Percentiles rank a stretch among this genome's conserved stretches.
Evolutionary conservation across 30 jellyfish, hydroid and myxozoan genomes (phyloP).

Genomic region (Sanderia malayensis): DNA sequence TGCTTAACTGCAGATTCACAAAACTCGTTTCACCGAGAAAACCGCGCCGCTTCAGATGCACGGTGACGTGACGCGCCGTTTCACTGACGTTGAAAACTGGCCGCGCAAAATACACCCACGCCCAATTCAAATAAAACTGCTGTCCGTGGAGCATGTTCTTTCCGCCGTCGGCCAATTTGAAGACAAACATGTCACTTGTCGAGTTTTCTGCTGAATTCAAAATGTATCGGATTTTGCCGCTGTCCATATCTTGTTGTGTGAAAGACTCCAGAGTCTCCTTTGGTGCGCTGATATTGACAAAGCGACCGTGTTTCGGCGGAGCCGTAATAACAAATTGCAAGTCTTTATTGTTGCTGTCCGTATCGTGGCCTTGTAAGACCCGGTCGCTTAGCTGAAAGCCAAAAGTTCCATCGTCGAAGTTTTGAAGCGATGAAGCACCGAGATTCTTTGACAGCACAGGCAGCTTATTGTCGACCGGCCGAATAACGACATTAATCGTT

Average conservation of each 20-base stretch:
- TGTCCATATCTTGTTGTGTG: conserved; percentile 71
- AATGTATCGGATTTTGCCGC: conserved; percentile 54
- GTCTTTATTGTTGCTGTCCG: conserved; percentile 51
- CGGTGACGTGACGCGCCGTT: conserved; percentile 59
- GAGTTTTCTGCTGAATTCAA: conserved; percentile 60
- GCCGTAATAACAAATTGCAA: conserved; percentile 41
- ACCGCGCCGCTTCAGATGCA: conserved; percentile 72
- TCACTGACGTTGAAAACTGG: conserved; percentile 68
- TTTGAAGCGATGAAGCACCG: conserved; percentile 69
- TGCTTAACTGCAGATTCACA: conserved; percentile 55
- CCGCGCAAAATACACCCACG: conserved; percentile 69
- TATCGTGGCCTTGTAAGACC: conserved; percentile 68
- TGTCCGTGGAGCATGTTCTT: conserved; percentile 69
- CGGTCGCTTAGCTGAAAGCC: conserved; percentile 61
- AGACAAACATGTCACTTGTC: conserved; percentile 78
- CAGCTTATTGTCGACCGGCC: conserved; percentile 69
- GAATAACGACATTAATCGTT: conserved; percentile 41
- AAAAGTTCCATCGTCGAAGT: conserved; percentile 38
- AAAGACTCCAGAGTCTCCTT: conserved; percentile 38
- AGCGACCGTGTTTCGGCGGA: conserved; percentile 81
- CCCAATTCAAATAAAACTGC: conserved; percentile 86
- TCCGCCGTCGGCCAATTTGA: conserved; percentile 76
- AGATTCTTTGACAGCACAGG: conserved; percentile 78
- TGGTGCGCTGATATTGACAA: conserved; percentile 47
- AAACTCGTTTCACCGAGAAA: conserved; percentile 77